A percentile compares a stretch with the other conserved stretches of the same genome.
These are phyloP conservation scores for Alosa alosa DNA, from an alignment of 2,113 vertebrate species.

Conservation along the genomic window DNA sequence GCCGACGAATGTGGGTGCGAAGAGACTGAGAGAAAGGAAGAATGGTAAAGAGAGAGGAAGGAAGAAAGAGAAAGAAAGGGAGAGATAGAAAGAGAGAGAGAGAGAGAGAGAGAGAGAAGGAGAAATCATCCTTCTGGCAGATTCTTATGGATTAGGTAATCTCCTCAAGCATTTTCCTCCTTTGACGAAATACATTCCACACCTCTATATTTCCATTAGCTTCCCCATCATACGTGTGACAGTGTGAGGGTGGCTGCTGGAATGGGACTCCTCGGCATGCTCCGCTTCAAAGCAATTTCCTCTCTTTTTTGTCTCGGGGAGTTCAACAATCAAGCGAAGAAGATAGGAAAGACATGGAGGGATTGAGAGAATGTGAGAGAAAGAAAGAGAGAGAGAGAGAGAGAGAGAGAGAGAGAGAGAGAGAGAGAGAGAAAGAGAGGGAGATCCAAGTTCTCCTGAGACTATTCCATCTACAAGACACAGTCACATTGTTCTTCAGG, in stretches of 20 bases:
- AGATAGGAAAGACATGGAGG: not conserved
- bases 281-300: slow-evolving; percentile 37
- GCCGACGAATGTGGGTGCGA: not conserved
- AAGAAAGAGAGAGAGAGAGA: not conserved
- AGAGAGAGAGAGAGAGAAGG: not conserved
- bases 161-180: not conserved
- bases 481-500: slow-evolving; percentile 32
- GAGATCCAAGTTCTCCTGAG: slow-evolving; percentile 29
- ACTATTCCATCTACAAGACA: slow-evolving; percentile 45
- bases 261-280: slow-evolving; percentile 2
- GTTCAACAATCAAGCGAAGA: slow-evolving; percentile 39
- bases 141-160: slow-evolving; percentile 27
- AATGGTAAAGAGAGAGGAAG: not conserved
- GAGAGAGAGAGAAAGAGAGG: not conserved
- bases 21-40: not conserved
- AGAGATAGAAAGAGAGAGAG: slow-evolving; percentile 14
- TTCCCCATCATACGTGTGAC: slow-evolving; percentile 17
- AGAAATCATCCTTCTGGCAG: slow-evolving; percentile 2
- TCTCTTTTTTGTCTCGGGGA: slow-evolving; percentile 38
- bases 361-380: not conserved
- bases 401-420: not conserved
- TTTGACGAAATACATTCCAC: slow-evolving; percentile 20
- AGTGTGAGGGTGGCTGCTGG: slow-evolving; percentile 20
- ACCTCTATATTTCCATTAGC: slow-evolving; percentile 42
- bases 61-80: not conserved